Percentiles rank a stretch among this genome's conserved stretches.
Evolutionary conservation across 2,797 vertebrate genomes (phyloP).

Genomic region (Pipistrellus nathusii): DNA sequence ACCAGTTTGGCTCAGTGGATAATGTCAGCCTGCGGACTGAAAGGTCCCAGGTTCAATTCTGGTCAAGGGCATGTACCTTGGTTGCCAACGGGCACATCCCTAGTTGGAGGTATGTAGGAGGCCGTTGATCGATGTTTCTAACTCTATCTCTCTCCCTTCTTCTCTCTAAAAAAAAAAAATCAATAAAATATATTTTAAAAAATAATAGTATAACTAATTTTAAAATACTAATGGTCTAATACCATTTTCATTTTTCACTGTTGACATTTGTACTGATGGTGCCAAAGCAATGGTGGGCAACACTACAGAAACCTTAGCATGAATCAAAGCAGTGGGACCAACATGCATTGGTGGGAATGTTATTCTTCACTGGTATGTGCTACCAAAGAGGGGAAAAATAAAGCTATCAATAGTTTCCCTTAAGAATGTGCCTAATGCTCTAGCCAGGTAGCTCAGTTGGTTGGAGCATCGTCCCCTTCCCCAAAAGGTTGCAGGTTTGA

Average conservation of each 20-base stretch:
- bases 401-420: constrained; percentile 6
- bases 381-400: background rate
- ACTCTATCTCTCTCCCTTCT: too few species aligned
- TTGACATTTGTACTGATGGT: background rate
- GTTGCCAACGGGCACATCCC: too few species aligned
- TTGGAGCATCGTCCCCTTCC: background rate
- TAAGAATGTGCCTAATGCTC: background rate
- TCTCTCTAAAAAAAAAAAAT: too few species aligned
- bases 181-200: too few species aligned
- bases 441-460: background rate
- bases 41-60: too few species aligned
- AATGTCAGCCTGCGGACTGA: too few species aligned
- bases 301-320: background rate
- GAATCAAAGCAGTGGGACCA: background rate
- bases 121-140: too few species aligned
- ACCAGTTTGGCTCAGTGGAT: too few species aligned
- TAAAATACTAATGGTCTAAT: background rate
- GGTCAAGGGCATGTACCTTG: too few species aligned
- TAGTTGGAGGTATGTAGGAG: too few species aligned
- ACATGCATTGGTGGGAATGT: background rate
- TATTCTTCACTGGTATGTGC: background rate
- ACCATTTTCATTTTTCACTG: constrained; percentile 6
- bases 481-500: background rate
- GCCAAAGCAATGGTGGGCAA: background rate
- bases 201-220: constrained; percentile 33